Evolutionary conservation across 2,797 vertebrate species (phyloP).

Genomic region (Darevskia nairensis): DNA sequence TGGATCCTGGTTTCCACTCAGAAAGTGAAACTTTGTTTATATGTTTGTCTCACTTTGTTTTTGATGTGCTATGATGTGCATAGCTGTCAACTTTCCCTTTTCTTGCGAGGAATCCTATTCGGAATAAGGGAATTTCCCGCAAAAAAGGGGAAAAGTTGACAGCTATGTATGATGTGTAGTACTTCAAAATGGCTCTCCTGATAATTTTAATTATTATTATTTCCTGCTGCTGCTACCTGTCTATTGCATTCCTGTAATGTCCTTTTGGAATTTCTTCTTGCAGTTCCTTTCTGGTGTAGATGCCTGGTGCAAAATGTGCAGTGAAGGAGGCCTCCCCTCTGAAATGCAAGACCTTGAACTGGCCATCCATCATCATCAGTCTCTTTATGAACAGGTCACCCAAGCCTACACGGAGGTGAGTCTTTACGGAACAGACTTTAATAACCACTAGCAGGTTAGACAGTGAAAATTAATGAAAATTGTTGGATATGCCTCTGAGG

Average conservation of each 20-base stretch:
- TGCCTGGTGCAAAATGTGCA: slow-evolving; percentile 97
- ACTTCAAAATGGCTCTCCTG: not conserved
- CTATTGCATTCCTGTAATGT: slow-evolving; percentile 31
- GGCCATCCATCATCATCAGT: slow-evolving; percentile 97
- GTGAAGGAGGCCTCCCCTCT: slow-evolving; percentile 92
- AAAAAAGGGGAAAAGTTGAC: too few species aligned
- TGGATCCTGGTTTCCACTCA: not conserved
- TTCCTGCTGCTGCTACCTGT: not conserved
- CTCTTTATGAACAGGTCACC: slow-evolving; percentile 96
- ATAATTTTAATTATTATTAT: not conserved
- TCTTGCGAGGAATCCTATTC: too few species aligned
- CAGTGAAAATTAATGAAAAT: slow-evolving; percentile 14
- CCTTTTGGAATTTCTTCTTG: slow-evolving; percentile 56
- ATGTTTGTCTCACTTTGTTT: not conserved
- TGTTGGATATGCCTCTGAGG: not conserved
- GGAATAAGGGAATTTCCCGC: too few species aligned
- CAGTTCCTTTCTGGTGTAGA: slow-evolving; percentile 97
- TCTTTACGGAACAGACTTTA: slow-evolving; percentile 30
- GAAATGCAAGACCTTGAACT: slow-evolving; percentile 97
- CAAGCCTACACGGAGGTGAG: slow-evolving; percentile 95
- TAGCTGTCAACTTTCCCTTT: too few species aligned
- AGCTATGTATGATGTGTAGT: not conserved
- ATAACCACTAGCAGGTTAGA: not conserved
- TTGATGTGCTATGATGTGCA: not conserved
- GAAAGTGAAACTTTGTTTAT: not conserved